Conservation (phyloP, 1,140 invertebrate genomes). For the Pseudomyrmex cubaensis region DNA sequence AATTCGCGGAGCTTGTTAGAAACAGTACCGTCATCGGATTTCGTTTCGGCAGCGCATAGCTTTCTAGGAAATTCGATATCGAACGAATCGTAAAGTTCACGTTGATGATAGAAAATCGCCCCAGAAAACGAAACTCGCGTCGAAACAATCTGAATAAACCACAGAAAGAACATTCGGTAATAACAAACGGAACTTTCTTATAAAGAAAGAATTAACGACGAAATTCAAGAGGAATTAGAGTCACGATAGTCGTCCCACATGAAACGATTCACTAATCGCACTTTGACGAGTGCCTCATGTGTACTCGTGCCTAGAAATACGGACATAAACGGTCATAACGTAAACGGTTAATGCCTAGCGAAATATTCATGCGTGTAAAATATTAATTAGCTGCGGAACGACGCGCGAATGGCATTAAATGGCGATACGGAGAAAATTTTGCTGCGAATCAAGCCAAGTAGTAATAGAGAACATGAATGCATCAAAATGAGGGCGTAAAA, state of each 20-base stretch:
- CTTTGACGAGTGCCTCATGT: constrained; percentile 26
- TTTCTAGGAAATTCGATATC: constrained; percentile 46
- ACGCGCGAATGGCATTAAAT: constrained; percentile 5
- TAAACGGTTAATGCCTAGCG: constrained; percentile 14
- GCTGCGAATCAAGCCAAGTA: constrained; percentile 16
- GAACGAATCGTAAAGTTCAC: not conserved
- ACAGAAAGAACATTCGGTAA: no score
- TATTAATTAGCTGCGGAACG: constrained; percentile 28
- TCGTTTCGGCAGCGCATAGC: constrained; percentile 24
- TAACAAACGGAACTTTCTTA: no score
- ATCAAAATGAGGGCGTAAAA: constrained; percentile 11
- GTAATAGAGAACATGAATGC: not conserved
- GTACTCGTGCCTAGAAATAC: not conserved
- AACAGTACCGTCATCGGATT: constrained; percentile 34
- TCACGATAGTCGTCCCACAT: not conserved
- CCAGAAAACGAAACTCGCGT: not conserved
- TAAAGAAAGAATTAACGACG: constrained; percentile 23
- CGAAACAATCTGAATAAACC: no score
- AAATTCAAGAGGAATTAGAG: not conserved
- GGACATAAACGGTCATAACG: not conserved
- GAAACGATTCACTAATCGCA: constrained; percentile 11
- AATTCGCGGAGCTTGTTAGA: constrained; percentile 33
- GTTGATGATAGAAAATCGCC: constrained; percentile 14
- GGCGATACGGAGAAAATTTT: constrained; percentile 30
- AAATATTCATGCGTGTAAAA: constrained; percentile 50